A percentile compares a stretch with the other conserved stretches of the same genome.
Conservation (phyloP, 2,888 invertebrate genomes). For the Apamea sordens region DNA sequence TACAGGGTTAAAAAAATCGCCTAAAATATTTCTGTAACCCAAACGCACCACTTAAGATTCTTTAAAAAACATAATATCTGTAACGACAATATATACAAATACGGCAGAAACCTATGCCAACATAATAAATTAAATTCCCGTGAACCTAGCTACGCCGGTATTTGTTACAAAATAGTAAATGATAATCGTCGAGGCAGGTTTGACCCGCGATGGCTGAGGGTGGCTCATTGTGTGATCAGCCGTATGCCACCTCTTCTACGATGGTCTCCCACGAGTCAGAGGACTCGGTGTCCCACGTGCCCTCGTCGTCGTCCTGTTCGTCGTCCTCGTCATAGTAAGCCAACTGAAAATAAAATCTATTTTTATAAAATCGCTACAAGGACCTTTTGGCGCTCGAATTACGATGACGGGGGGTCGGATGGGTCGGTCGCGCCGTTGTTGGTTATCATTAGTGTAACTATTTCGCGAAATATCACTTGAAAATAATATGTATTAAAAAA, state of each 20-base stretch:
- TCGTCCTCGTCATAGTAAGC: conserved; percentile 82
- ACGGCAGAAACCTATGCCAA: conserved; percentile 14
- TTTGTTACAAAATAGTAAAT: conserved; percentile 21
- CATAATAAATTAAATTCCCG: conserved; percentile 16
- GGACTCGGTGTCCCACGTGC: conserved; percentile 84
- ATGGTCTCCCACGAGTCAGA: conserved; percentile 89
- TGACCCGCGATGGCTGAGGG: conserved; percentile 7
- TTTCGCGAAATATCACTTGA: background rate
- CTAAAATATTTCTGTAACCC: background rate
- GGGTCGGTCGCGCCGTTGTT: background rate
- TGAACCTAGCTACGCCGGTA: conserved; percentile 15
- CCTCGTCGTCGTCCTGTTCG: conserved; percentile 77
- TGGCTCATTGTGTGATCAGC: conserved; percentile 72
- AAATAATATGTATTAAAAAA: too few relatives aligned
- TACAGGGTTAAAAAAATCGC: background rate
- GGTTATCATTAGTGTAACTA: background rate
- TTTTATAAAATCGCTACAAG: conserved; percentile 10
- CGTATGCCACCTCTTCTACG: conserved; percentile 86
- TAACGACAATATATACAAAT: conserved; percentile 23
- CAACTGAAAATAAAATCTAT: conserved; percentile 72
- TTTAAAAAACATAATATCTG: conserved; percentile 6
- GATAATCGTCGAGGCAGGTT: conserved; percentile 1
- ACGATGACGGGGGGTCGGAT: background rate
- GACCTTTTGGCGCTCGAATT: background rate
- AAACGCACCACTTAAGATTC: background rate